Conservation (phyloP, 2,888 invertebrate species). For the Colletes collaris region DNA sequence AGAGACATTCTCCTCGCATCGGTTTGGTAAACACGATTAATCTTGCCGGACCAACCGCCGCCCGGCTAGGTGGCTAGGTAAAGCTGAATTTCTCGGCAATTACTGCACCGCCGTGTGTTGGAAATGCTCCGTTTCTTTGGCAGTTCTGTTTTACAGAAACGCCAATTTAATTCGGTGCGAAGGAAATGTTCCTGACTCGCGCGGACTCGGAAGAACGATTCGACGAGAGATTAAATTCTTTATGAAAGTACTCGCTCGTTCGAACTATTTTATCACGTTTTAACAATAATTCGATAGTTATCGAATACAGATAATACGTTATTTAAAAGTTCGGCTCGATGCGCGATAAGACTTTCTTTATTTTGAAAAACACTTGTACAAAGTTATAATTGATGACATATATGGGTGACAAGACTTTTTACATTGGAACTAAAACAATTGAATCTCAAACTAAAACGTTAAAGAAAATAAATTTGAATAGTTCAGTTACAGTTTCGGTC, state of each 20-base stretch:
- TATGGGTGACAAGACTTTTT: no score
- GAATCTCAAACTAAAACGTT: no score
- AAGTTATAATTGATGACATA: no score
- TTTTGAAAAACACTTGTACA: no score
- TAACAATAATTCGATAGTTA: neutral
- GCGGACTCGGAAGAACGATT: conserved; percentile 3
- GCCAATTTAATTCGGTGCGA: neutral
- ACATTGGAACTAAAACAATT: no score
- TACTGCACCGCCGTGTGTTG: conserved; percentile 17
- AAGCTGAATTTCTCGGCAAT: conserved; percentile 48
- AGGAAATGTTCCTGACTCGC: conserved; percentile 33
- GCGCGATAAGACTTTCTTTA: no score
- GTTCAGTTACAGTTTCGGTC: no score
- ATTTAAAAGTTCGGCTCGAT: no score
- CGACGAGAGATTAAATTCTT: conserved; percentile 12
- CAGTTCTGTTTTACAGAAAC: conserved; percentile 14
- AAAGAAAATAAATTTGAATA: no score
- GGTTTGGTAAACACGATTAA: conserved; percentile 54
- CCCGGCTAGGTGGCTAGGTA: neutral
- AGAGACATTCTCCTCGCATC: conserved; percentile 57
- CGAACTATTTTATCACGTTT: conserved; percentile 1
- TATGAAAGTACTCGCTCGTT: neutral
- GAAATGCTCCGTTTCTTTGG: conserved; percentile 35
- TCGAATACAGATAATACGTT: neutral
- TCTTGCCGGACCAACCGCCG: conserved; percentile 10